These are phyloP conservation scores for Penaeus indicus DNA, from an alignment of 1,140 invertebrate species.

Conservation along the genomic window DNA sequence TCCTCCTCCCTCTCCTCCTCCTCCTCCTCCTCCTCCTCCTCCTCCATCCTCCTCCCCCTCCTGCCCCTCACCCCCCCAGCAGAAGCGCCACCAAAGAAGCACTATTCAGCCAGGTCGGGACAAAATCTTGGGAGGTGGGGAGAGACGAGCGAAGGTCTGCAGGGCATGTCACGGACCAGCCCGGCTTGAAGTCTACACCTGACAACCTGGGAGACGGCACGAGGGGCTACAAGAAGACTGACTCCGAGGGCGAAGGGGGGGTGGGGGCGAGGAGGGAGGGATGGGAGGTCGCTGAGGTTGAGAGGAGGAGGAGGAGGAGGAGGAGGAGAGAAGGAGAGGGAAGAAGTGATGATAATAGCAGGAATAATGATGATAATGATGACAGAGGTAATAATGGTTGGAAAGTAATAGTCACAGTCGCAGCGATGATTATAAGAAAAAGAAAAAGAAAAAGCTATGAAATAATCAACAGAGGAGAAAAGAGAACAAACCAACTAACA, in stretches of 20 bases:
- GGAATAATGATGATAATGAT: neutral
- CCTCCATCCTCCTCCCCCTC: neutral
- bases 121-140: conserved; percentile 42
- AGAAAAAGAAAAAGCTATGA: no score
- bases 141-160: conserved; percentile 47
- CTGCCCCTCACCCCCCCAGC: neutral
- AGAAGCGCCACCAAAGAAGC: conserved; percentile 35
- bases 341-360: neutral
- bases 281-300: neutral
- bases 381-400: no score
- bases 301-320: no score
- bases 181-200: conserved; percentile 61
- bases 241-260: conserved; percentile 36
- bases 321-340: neutral
- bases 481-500: no score
- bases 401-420: no score
- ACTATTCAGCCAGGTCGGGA: conserved; percentile 51
- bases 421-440: no score
- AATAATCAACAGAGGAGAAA: no score
- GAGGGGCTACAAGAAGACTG: conserved; percentile 50
- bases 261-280: neutral
- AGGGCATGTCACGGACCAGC: conserved; percentile 58
- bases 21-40: neutral
- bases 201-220: conserved; percentile 50
- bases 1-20: neutral